A percentile compares a stretch with the other conserved stretches of the same genome.
Evolutionary conservation across 2,888 invertebrate genomes (phyloP).

Genomic region (Euplagia quadripunctaria): DNA sequence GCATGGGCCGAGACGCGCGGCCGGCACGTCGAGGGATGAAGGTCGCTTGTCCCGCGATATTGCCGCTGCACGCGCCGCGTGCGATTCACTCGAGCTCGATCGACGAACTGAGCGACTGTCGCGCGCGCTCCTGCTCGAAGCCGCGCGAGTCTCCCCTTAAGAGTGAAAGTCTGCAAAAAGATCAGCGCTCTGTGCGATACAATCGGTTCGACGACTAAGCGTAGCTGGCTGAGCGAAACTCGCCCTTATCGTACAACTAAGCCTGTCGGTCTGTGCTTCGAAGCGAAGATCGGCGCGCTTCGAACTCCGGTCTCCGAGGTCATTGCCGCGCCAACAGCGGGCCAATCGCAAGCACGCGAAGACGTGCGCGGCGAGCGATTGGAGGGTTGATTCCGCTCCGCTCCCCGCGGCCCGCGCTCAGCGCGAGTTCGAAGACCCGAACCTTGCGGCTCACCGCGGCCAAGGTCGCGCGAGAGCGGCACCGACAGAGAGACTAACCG

Average conservation of each 20-base stretch:
- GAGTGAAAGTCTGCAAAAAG: conserved; percentile 89
- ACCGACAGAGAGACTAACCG: conserved; percentile 74
- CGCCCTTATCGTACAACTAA: conserved; percentile 82
- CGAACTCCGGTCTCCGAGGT: conserved; percentile 94
- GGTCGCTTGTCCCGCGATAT: conserved; percentile 74
- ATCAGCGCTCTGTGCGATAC: conserved; percentile 84
- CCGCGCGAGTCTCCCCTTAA: conserved; percentile 82
- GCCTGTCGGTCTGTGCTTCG: conserved; percentile 85
- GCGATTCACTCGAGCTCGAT: conserved; percentile 86
- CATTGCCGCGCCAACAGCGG: conserved; percentile 90
- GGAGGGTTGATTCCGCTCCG: conserved; percentile 75
- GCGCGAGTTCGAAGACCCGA: conserved; percentile 92
- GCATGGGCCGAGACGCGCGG: conserved; percentile 73
- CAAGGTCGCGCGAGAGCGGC: conserved; percentile 89
- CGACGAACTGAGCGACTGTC: conserved; percentile 85
- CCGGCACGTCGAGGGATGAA: conserved; percentile 82
- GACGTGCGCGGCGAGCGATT: conserved; percentile 80
- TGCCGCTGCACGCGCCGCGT: conserved; percentile 79
- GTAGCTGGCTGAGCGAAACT: conserved; percentile 78
- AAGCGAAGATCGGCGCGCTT: conserved; percentile 91
- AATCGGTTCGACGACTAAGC: conserved; percentile 78
- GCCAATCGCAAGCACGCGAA: conserved; percentile 85
- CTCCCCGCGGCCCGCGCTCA: conserved; percentile 75
- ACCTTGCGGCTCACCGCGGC: conserved; percentile 96
- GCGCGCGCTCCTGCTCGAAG: conserved; percentile 80